Conservation (phyloP, 2,113 vertebrate species). For the Notechis scutatus region DNA sequence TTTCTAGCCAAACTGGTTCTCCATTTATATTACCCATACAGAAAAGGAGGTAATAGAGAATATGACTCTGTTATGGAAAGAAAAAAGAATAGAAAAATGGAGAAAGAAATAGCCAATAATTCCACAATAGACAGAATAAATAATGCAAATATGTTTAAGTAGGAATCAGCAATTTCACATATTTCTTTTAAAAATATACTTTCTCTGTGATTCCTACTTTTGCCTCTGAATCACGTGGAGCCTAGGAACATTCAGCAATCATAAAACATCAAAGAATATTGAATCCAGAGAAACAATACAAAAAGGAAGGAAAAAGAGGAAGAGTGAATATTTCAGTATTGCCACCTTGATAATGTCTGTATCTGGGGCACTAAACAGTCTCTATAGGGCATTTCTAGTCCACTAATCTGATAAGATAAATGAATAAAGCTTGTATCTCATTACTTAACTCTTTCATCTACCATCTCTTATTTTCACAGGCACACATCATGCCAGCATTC, state of each 20-base stretch:
- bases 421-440: background rate
- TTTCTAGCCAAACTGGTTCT: background rate
- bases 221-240: background rate
- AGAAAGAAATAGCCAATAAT: background rate
- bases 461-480: background rate
- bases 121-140: background rate
- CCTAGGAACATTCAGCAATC: background rate
- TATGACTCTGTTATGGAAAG: background rate
- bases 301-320: background rate
- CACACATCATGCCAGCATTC: background rate
- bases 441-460: background rate
- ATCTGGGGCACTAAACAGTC: background rate
- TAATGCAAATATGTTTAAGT: background rate
- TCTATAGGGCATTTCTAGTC: background rate
- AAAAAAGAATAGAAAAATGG: background rate
- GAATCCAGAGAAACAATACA: background rate
- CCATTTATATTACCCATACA: background rate
- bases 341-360: background rate
- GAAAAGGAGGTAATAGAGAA: background rate
- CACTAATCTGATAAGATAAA: background rate
- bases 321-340: background rate
- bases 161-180: background rate
- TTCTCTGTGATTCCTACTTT: background rate
- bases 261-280: background rate
- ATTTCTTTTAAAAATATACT: background rate